phyloP scores from a whole-genome alignment of 2,113 vertebrate species.

The Lucifuga dentata region DNA sequence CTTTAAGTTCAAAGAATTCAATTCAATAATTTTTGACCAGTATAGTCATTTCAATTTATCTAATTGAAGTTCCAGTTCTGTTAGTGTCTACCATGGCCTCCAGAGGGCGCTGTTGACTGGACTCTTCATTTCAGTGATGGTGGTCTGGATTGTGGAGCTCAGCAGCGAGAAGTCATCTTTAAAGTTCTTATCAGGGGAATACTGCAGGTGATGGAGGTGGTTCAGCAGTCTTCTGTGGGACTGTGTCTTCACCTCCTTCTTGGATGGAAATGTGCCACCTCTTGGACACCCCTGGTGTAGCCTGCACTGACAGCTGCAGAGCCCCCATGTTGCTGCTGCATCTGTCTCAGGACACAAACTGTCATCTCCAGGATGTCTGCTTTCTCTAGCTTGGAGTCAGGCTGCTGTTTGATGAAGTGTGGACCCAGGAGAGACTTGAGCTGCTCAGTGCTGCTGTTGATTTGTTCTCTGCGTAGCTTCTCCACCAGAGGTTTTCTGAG shows the following conservation, averaged over 20 bases:
- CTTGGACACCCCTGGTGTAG: constrained; percentile 76
- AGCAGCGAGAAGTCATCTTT: constrained; percentile 45
- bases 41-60: background rate
- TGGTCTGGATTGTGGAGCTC: constrained; percentile 48
- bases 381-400: constrained; percentile 67
- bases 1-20: background rate
- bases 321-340: constrained; percentile 43
- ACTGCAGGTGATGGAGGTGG: constrained; percentile 57
- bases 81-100: constrained; percentile 80
- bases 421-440: constrained; percentile 58
- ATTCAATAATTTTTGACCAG: background rate
- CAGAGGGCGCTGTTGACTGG: constrained; percentile 51
- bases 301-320: constrained; percentile 52
- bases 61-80: background rate
- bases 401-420: constrained; percentile 47
- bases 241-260: constrained; percentile 53
- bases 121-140: constrained; percentile 61
- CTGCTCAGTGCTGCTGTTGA: constrained; percentile 81
- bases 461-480: constrained; percentile 76
- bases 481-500: constrained; percentile 75
- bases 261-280: constrained; percentile 72
- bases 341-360: constrained; percentile 55
- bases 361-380: constrained; percentile 64
- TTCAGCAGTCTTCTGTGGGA: constrained; percentile 59
- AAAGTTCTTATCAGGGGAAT: constrained; percentile 40